A percentile compares a stretch with the other conserved stretches of the same genome.
phyloP scores from a whole-genome alignment of 1,140 invertebrate species.

The Aphelinus atriplicis region DNA sequence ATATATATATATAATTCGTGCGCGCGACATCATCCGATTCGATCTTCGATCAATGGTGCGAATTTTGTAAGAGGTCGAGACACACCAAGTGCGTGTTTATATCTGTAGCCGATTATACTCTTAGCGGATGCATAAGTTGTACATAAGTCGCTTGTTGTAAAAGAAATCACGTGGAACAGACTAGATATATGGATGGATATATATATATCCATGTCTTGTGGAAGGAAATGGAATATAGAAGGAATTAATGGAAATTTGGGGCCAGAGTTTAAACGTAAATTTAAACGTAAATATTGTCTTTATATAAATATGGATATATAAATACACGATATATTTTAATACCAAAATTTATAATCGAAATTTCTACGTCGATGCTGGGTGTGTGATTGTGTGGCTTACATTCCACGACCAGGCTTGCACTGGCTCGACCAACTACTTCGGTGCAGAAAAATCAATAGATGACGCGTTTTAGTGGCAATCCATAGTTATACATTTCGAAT shows the following conservation, averaged over 20 bases:
- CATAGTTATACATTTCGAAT: slow-evolving; percentile 46
- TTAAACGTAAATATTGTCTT: slow-evolving; percentile 56
- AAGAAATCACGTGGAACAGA: slow-evolving; percentile 28
- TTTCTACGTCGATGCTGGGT: slow-evolving; percentile 62
- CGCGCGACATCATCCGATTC: slow-evolving; percentile 29
- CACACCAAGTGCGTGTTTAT: slow-evolving; percentile 39
- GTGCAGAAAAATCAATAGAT: slow-evolving; percentile 49
- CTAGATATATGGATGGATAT: slow-evolving; percentile 22
- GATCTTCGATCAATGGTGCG: slow-evolving; percentile 41
- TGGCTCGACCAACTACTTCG: slow-evolving; percentile 43
- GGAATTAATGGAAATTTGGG: slow-evolving; percentile 61
- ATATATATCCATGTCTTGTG: slow-evolving; percentile 41
- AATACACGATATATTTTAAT: slow-evolving; percentile 61
- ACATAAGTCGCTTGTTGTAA: slow-evolving; percentile 52
- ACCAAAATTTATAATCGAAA: slow-evolving; percentile 67
- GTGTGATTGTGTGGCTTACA: slow-evolving; percentile 62
- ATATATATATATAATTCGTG: slow-evolving; percentile 8
- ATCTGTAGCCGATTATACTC: slow-evolving; percentile 52
- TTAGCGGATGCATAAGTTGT: slow-evolving; percentile 50
- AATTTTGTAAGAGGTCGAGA: slow-evolving; percentile 35
- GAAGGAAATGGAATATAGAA: slow-evolving; percentile 43
- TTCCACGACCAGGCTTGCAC: slow-evolving; percentile 57
- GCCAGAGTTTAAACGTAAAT: slow-evolving; percentile 62
- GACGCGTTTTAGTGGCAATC: slow-evolving; percentile 45
- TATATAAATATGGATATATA: slow-evolving; percentile 45